phyloP scores from a whole-genome alignment of 1,140 invertebrate species.

The Pygmarrhopalites habei region DNA sequence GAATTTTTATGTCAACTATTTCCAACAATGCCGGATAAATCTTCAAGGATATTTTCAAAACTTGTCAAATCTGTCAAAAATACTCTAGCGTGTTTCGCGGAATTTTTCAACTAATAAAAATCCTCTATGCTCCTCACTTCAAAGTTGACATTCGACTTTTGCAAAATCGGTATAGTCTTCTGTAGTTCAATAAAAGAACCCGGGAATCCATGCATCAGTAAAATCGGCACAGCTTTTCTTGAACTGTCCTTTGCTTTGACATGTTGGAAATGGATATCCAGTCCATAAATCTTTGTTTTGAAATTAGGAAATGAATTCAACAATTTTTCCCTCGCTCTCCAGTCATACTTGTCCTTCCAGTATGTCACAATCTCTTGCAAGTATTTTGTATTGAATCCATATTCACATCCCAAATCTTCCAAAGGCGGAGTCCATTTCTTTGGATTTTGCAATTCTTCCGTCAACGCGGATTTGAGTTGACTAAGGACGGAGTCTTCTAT shows the following conservation, averaged over 20 bases:
- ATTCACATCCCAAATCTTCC: slow-evolving; percentile 62
- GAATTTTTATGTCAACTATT: too few relatives aligned
- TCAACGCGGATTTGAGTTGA: slow-evolving; percentile 56
- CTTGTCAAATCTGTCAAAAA: too few relatives aligned
- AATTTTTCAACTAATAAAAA: too few relatives aligned
- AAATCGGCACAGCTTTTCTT: slow-evolving; percentile 42
- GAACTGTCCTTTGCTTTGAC: slow-evolving; percentile 20
- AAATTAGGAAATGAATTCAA: slow-evolving; percentile 49
- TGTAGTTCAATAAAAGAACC: slow-evolving; percentile 80
- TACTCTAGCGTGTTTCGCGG: too few relatives aligned
- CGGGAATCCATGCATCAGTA: slow-evolving; percentile 84
- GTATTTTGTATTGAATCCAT: slow-evolving; percentile 67
- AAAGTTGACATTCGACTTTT: slow-evolving; percentile 24
- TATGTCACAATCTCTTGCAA: slow-evolving; percentile 57
- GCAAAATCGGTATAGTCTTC: slow-evolving; percentile 56
- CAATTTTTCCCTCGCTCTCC: slow-evolving; percentile 45
- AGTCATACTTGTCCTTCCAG: slow-evolving; percentile 50
- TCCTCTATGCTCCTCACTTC: too few relatives aligned
- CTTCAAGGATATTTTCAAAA: too few relatives aligned
- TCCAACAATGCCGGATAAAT: too few relatives aligned
- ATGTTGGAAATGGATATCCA: slow-evolving; percentile 38
- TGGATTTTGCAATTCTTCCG: slow-evolving; percentile 45
- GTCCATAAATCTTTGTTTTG: slow-evolving; percentile 37
- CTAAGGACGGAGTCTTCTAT: slow-evolving; percentile 44
- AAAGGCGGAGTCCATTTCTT: slow-evolving; percentile 53